phyloP scores from a whole-genome alignment of 2,888 invertebrate species.

The Andrena minutula region DNA sequence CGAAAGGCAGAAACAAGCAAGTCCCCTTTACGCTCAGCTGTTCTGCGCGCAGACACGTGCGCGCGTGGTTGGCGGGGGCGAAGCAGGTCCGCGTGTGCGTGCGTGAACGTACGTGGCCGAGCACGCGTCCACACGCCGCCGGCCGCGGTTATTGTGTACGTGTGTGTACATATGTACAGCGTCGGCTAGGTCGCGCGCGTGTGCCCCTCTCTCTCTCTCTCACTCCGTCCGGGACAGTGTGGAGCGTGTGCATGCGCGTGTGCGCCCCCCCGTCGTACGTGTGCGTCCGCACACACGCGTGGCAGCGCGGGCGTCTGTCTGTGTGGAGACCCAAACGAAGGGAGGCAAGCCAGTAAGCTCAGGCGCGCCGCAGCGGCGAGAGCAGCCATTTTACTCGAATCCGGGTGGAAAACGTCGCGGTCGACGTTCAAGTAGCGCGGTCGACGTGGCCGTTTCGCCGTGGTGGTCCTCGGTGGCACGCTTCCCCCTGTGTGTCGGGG shows the following conservation, averaged over 20 bases:
- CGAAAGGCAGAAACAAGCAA: slow-evolving; percentile 44
- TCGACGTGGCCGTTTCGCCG: slow-evolving; percentile 28
- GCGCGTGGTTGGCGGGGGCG: slow-evolving; percentile 77
- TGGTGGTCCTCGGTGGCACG: slow-evolving; percentile 3
- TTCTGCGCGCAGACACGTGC: slow-evolving; percentile 84
- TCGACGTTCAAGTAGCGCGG: slow-evolving; percentile 38
- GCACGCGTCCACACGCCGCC: slow-evolving; percentile 51
- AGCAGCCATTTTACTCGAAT: slow-evolving; percentile 84
- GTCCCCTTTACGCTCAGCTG: slow-evolving; percentile 80
- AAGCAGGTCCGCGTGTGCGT: slow-evolving; percentile 38
- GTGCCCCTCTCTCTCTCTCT: background rate
- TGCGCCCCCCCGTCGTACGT: slow-evolving; percentile 62
- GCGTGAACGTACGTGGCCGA: slow-evolving; percentile 26
- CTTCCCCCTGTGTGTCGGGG: background rate
- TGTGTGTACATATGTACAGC: slow-evolving; percentile 30
- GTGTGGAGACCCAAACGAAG: slow-evolving; percentile 83
- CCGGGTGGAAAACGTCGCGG: slow-evolving; percentile 76
- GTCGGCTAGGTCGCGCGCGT: slow-evolving; percentile 33
- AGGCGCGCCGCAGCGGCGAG: slow-evolving; percentile 84
- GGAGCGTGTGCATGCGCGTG: slow-evolving; percentile 61
- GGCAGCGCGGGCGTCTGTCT: slow-evolving; percentile 68
- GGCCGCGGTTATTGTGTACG: slow-evolving; percentile 2
- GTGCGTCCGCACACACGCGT: slow-evolving; percentile 60
- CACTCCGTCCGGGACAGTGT: background rate
- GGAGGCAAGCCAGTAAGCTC: slow-evolving; percentile 84